Evolutionary conservation across 2,797 vertebrate species (phyloP).

Genomic region (Silurus aristotelis): DNA sequence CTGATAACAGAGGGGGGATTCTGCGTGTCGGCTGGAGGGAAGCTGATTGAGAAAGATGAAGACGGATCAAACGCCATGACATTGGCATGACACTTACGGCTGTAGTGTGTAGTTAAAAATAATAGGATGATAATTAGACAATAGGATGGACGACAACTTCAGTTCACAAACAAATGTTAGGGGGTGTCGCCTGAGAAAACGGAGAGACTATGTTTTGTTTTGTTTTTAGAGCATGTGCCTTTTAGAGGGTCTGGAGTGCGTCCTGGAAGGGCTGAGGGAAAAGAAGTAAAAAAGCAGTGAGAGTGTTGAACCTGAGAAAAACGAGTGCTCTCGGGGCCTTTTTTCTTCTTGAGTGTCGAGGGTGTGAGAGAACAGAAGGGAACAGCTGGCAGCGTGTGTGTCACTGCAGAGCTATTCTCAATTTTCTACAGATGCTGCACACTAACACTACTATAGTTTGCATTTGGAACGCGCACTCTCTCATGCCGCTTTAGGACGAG

Average conservation of each 20-base stretch:
- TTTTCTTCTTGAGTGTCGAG: conserved; percentile 45
- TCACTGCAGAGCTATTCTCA: conserved; percentile 70
- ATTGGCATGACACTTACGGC: neutral
- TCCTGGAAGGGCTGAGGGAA: conserved; percentile 15
- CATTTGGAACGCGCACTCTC: conserved; percentile 1
- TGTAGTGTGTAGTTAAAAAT: neutral
- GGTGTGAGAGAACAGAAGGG: conserved; percentile 60
- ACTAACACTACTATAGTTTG: neutral
- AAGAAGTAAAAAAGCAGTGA: neutral
- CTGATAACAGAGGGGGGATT: conserved; percentile 43
- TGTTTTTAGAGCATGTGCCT: conserved; percentile 19
- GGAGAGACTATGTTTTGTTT: conserved; percentile 6
- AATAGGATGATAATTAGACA: neutral
- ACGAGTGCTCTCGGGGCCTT: conserved; percentile 39
- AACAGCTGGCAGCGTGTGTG: conserved; percentile 70
- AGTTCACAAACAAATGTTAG: neutral
- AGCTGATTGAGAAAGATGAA: neutral
- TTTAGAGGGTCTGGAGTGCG: conserved; percentile 28
- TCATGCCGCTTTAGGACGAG: conserved; percentile 66
- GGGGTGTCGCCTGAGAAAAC: neutral
- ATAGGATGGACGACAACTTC: neutral
- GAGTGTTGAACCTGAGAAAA: conserved; percentile 61
- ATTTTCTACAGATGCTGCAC: conserved; percentile 24
- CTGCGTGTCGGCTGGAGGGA: neutral
- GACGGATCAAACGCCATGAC: conserved; percentile 10